Percentiles rank a stretch among this genome's conserved stretches.
Conservation (phyloP, 2,113 vertebrate species). For the Laticauda laticaudata region DNA sequence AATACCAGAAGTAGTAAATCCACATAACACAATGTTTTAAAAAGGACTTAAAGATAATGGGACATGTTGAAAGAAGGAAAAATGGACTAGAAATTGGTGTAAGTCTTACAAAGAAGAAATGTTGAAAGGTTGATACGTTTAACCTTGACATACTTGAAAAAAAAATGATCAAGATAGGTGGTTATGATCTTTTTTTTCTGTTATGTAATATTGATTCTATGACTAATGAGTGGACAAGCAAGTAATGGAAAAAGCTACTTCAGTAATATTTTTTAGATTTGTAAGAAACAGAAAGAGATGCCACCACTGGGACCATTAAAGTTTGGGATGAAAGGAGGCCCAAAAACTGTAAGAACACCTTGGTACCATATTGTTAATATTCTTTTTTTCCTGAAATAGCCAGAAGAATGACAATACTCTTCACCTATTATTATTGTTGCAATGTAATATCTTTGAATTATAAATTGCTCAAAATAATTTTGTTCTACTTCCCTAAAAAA, state of each 20-base stretch:
- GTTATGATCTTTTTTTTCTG: neutral
- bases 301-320: neutral
- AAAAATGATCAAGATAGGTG: neutral
- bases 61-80: neutral
- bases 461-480: no score
- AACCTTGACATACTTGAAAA: neutral
- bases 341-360: no score
- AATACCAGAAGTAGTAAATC: neutral
- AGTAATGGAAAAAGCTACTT: neutral
- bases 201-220: neutral
- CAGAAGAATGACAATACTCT: no score
- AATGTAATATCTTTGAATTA: no score
- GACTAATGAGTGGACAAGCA: neutral
- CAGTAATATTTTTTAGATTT: neutral
- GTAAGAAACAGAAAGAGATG: neutral
- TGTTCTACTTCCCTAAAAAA: no score
- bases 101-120: neutral
- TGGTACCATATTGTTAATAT: no score
- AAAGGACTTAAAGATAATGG: neutral
- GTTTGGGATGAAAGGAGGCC: no score
- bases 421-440: no score
- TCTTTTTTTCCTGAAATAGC: no score
- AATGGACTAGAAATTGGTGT: neutral
- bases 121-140: neutral
- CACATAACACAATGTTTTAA: neutral